Base-by-base conservation (phyloP, 2,113 vertebrate species). In the Platycercus adscitus region DNA sequence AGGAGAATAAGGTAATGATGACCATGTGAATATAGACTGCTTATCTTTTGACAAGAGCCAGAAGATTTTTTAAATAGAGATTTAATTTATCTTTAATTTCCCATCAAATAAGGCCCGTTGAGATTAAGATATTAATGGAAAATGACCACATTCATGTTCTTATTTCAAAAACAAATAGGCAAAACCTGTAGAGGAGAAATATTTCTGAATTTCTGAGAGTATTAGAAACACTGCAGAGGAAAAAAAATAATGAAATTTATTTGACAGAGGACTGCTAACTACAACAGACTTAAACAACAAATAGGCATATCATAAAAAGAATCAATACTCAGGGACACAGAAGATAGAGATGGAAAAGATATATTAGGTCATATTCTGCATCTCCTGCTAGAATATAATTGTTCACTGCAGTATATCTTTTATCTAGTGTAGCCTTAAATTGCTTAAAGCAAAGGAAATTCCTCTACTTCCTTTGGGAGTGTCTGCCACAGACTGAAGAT, bases 381-480 rank as follows among this genome's bases (percentile, higher is more conserved):
- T 92, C 69, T 91, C 28, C 64, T 92, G 70, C 76, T 89, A 17
- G 41, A 86, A 53, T 17, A 61, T 75, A 83, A 0, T 81, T 87
- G 76, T 85, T 81, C 91, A 82, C 60, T 93, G 83, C 60, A 52
- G 35, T 93, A 5, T 80, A 58, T 94, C 72, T 88, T 93, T 82
- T 80, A 81, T 70, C 68, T 68, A 91, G 70, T 83, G 84, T 87
- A 90, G 88, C 93, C 90, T 96, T 93, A 96, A 96, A 95, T 84
- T 96, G 80, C 82, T 92, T 55, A 93, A 78, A 93, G 89, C 86
- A 86, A 68, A 82, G 66, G 78, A 89, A 93, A 83, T 91, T 96
- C 76, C n/a, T 75, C 53, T 82, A 23, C 81, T 93, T 95, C 91
- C 84, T 94, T 77, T 73, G 93, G 88, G 95, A 94, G 7, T 68